These are phyloP conservation scores for Stegastes partitus DNA, from an alignment of 2,113 vertebrate species.

Conservation along the genomic window DNA sequence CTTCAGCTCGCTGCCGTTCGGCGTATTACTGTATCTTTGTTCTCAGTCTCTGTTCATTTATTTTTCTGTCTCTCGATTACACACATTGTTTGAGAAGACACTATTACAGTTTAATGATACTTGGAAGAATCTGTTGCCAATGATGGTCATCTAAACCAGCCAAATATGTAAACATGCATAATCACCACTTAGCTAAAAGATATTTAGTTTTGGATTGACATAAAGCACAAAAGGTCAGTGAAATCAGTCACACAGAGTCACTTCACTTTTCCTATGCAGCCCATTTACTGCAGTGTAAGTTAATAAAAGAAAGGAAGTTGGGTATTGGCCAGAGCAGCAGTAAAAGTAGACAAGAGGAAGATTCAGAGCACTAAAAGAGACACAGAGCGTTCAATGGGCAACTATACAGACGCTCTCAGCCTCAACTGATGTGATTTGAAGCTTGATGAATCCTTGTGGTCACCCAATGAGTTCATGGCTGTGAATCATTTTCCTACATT, in stretches of 20 bases:
- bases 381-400: conserved; percentile 53
- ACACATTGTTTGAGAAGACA: conserved; percentile 16
- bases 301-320: conserved; percentile 38
- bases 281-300: conserved; percentile 18
- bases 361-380: conserved; percentile 57
- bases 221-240: background rate
- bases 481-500: conserved; percentile 58
- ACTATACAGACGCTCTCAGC: conserved; percentile 64
- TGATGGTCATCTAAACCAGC: background rate
- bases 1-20: conserved; percentile 9
- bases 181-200: background rate
- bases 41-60: conserved; percentile 9
- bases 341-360: conserved; percentile 59
- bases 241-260: conserved; percentile 16
- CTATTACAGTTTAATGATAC: conserved; percentile 21
- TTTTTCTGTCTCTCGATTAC: conserved; percentile 14
- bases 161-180: background rate
- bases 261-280: conserved; percentile 29
- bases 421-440: conserved; percentile 73
- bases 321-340: conserved; percentile 34
- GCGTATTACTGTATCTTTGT: conserved; percentile 34
- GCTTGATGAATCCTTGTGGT: conserved; percentile 69
- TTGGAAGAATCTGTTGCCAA: background rate
- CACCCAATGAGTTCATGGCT: conserved; percentile 50
- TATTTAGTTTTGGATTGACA: background rate